A percentile compares a stretch with the other conserved stretches of the same genome.
Conservation (phyloP, 2,797 vertebrate genomes). For the Hemibagrus guttatus region DNA sequence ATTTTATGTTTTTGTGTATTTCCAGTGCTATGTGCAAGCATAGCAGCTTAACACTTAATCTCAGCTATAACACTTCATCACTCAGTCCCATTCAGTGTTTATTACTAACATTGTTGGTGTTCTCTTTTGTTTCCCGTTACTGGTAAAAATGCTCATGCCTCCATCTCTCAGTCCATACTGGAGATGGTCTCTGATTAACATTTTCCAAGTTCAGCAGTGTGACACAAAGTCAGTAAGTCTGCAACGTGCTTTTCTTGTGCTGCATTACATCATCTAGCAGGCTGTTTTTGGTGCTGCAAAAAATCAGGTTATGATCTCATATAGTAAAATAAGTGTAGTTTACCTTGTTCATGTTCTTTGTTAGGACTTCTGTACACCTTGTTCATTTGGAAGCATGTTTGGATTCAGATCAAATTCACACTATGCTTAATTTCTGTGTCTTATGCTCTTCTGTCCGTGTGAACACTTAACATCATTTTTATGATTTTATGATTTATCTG, state of each 20-base stretch:
- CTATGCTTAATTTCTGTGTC: slow-evolving; percentile 4
- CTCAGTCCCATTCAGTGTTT: slow-evolving; percentile 13
- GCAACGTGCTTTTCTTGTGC: slow-evolving; percentile 7
- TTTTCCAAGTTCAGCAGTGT: slow-evolving; percentile 47
- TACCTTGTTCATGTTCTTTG: background rate
- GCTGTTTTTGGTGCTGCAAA: background rate
- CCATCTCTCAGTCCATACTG: slow-evolving; percentile 46
- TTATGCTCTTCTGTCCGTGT: slow-evolving; percentile 10
- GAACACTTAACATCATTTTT: slow-evolving; percentile 27
- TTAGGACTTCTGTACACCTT: background rate
- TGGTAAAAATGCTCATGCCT: slow-evolving; percentile 44
- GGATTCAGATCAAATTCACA: background rate
- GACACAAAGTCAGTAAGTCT: slow-evolving; percentile 25
- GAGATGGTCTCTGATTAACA: slow-evolving; percentile 59
- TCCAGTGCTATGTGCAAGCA: background rate
- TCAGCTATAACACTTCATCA: background rate
- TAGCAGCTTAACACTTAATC: background rate
- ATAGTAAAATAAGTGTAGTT: background rate
- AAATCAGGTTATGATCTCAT: slow-evolving; percentile 2
- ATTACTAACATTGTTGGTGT: slow-evolving; percentile 26
- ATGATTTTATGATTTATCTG: background rate
- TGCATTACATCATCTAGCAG: slow-evolving; percentile 19
- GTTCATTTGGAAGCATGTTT: background rate
- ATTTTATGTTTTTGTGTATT: background rate
- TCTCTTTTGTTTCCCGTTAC: slow-evolving; percentile 34